Conservation (phyloP, 64 coral and sea anemone species). For the Stylophora pistillata region DNA sequence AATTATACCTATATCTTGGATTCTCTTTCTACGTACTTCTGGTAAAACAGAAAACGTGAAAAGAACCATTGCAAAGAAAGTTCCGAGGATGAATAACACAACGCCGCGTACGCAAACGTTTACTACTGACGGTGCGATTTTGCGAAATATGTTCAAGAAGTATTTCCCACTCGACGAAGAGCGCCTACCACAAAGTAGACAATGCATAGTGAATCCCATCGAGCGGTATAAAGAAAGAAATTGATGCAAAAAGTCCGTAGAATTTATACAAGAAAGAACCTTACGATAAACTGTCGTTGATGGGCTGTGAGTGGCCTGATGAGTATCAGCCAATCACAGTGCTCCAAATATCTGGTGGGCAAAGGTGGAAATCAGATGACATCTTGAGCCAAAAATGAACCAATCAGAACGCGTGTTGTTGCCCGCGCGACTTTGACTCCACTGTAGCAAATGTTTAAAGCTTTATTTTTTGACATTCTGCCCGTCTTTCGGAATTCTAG, state of each 20-base stretch:
- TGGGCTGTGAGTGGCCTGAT: constrained; percentile 33
- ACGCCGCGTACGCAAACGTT: constrained; percentile 84
- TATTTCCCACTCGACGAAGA: constrained; percentile 64
- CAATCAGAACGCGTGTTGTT: constrained; percentile 66
- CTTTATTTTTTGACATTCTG: neutral
- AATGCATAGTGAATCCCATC: constrained; percentile 64
- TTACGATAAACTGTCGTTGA: neutral
- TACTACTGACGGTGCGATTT: constrained; percentile 72
- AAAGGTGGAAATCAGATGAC: constrained; percentile 53
- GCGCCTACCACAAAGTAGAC: constrained; percentile 76
- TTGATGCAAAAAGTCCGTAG: neutral
- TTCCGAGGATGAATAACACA: constrained; percentile 85
- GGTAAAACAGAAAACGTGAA: constrained; percentile 78
- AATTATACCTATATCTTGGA: constrained; percentile 68
- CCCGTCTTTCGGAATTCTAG: neutral
- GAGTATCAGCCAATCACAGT: constrained; percentile 47
- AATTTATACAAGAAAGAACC: neutral
- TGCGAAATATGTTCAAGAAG: constrained; percentile 74
- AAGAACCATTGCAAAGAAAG: constrained; percentile 79
- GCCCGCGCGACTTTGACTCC: constrained; percentile 1
- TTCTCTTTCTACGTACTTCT: constrained; percentile 74
- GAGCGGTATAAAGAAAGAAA: neutral
- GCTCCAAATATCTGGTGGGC: constrained; percentile 66
- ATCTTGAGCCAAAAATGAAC: constrained; percentile 19
- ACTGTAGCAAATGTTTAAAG: neutral